phyloP scores from a whole-genome alignment of 2,797 vertebrate genomes.

The Coregonus ussuriensis region DNA sequence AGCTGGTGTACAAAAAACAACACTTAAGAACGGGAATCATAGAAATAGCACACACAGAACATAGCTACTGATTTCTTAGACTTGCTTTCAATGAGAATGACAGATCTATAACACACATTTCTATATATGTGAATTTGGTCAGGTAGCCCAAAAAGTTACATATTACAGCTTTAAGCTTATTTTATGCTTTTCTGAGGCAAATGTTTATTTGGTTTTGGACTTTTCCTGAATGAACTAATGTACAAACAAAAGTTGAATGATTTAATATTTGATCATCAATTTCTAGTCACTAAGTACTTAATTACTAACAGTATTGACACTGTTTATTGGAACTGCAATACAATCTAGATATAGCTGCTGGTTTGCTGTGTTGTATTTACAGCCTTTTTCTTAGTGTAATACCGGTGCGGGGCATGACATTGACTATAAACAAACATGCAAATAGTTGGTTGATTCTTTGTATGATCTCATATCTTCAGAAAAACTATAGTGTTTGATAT shows the following conservation, averaged over 20 bases:
- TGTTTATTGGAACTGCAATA: constrained; percentile 93
- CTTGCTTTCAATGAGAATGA: too few relatives aligned
- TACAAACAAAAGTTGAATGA: constrained; percentile 79
- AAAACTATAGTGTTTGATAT: constrained; percentile 88
- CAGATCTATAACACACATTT: too few relatives aligned
- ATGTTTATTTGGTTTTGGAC: constrained; percentile 74
- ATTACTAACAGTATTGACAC: constrained; percentile 89
- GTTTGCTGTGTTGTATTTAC: constrained; percentile 80
- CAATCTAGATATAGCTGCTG: constrained; percentile 83
- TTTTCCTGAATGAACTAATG: constrained; percentile 83
- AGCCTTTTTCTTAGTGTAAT: constrained; percentile 73
- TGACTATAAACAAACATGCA: constrained; percentile 77
- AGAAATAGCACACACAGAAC: too few relatives aligned
- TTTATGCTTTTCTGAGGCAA: constrained; percentile 76
- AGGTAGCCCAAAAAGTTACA: too few relatives aligned
- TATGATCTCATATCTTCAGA: constrained; percentile 84
- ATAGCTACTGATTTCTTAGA: too few relatives aligned
- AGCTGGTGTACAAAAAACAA: too few relatives aligned
- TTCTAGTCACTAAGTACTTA: constrained; percentile 86
- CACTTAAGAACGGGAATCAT: too few relatives aligned
- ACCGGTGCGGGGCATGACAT: constrained; percentile 83
- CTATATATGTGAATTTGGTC: too few relatives aligned
- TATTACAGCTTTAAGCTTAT: not conserved
- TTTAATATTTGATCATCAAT: constrained; percentile 90
- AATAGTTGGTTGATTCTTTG: constrained; percentile 72